Conservation (phyloP, 1,140 invertebrate genomes). For the Camponotus floridanus region DNA sequence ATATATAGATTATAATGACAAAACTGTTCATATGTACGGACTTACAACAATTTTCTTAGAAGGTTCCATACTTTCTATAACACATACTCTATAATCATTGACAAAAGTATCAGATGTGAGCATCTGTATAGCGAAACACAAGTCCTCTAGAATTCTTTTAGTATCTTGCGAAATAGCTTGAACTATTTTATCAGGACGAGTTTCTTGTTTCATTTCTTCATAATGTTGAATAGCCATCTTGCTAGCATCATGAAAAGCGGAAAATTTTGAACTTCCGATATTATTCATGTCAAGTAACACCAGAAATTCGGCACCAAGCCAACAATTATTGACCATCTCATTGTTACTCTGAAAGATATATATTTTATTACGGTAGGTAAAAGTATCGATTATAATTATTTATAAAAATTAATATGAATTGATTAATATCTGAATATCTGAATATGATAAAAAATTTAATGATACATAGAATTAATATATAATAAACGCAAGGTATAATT, state of each 20-base stretch:
- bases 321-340: slow-evolving; percentile 58
- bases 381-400: slow-evolving; percentile 30
- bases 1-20: background rate
- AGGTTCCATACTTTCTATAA: slow-evolving; percentile 64
- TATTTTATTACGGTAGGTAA: background rate
- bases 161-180: slow-evolving; percentile 62
- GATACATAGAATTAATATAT: background rate
- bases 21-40: background rate
- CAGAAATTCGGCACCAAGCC: slow-evolving; percentile 68
- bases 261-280: background rate
- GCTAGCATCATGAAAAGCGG: slow-evolving; percentile 24
- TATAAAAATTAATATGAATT: background rate
- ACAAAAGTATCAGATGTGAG: slow-evolving; percentile 44
- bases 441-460: background rate
- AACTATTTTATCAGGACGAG: background rate
- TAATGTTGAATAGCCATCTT: slow-evolving; percentile 50
- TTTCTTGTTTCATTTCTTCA: slow-evolving; percentile 63
- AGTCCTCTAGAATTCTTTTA: slow-evolving; percentile 71
- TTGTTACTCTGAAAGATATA: slow-evolving; percentile 15
- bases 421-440: background rate
- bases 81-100: slow-evolving; percentile 74
- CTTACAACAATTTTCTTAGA: slow-evolving; percentile 30
- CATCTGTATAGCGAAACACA: slow-evolving; percentile 64
- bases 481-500: slow-evolving; percentile 1
- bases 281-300: slow-evolving; percentile 67